A percentile compares a stretch with the other conserved stretches of the same genome.
phyloP scores from a whole-genome alignment of 2,888 invertebrate species.

The Dichetophora obliterata region DNA sequence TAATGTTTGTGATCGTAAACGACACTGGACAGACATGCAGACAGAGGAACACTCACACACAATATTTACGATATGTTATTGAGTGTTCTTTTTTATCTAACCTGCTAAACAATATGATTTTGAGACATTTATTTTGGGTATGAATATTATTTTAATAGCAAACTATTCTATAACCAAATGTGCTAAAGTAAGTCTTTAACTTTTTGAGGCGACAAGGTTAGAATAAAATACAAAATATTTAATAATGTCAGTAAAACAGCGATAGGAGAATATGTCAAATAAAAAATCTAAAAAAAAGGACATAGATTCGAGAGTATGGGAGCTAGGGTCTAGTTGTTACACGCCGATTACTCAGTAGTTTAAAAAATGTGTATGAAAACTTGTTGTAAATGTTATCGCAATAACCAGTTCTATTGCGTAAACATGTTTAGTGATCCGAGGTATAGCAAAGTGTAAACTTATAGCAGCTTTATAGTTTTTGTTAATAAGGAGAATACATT shows the following conservation, averaged over 20 bases:
- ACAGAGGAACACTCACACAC: background rate
- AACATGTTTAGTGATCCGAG: no score
- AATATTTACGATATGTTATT: conserved; percentile 19
- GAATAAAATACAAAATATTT: background rate
- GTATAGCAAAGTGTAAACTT: no score
- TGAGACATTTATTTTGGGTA: background rate
- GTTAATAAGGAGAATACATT: no score
- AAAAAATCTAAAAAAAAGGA: no score
- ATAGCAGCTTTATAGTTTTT: no score
- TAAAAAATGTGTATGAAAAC: no score
- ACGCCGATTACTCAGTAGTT: no score
- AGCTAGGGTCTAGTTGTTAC: no score
- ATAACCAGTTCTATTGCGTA: no score
- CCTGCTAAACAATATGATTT: conserved; percentile 20
- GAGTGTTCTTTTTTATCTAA: conserved; percentile 1
- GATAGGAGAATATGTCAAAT: no score
- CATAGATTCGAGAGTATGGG: no score
- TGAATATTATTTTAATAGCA: background rate
- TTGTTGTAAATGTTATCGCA: no score
- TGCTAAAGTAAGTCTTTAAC: background rate
- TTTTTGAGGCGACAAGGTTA: background rate
- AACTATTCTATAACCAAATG: background rate
- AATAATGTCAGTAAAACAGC: background rate
- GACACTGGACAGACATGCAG: background rate
- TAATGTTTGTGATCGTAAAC: conserved; percentile 23